A percentile compares a stretch with the other conserved stretches of the same genome.
phyloP scores from a whole-genome alignment of 2,113 vertebrate genomes.

The Gallinago media region DNA sequence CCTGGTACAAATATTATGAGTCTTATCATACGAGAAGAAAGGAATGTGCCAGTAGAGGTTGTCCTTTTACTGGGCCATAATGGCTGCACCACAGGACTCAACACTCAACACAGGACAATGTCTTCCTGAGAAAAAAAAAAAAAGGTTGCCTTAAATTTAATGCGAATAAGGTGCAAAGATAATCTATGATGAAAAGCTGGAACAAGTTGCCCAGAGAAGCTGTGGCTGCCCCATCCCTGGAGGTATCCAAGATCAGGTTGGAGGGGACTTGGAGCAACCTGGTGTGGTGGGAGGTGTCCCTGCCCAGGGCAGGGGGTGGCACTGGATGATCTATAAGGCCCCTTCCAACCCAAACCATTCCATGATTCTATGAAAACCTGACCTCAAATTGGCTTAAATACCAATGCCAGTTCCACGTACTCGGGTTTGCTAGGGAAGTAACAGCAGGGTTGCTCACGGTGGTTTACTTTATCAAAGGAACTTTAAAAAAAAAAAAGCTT shows the following conservation, averaged over 20 bases:
- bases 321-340: neutral
- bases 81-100: neutral
- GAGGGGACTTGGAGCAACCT: neutral
- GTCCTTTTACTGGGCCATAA: neutral
- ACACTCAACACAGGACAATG: too few relatives aligned
- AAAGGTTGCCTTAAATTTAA: neutral
- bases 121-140: neutral
- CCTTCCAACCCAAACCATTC: neutral
- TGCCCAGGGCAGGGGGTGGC: neutral
- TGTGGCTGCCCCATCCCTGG: neutral
- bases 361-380: neutral
- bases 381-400: neutral
- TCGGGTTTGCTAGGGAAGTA: neutral
- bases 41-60: neutral
- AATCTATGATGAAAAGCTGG: rapidly evolving
- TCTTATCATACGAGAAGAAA: neutral
- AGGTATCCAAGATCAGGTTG: neutral
- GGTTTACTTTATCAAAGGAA: neutral
- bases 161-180: neutral
- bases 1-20: neutral
- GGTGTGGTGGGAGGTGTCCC: neutral
- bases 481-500: rapidly evolving
- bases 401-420: rapidly evolving
- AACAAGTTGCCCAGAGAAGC: neutral
- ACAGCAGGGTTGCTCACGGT: rapidly evolving